Base-by-base conservation (phyloP, 2,797 vertebrate genomes). In the Rhabdomys pumilio region DNA sequence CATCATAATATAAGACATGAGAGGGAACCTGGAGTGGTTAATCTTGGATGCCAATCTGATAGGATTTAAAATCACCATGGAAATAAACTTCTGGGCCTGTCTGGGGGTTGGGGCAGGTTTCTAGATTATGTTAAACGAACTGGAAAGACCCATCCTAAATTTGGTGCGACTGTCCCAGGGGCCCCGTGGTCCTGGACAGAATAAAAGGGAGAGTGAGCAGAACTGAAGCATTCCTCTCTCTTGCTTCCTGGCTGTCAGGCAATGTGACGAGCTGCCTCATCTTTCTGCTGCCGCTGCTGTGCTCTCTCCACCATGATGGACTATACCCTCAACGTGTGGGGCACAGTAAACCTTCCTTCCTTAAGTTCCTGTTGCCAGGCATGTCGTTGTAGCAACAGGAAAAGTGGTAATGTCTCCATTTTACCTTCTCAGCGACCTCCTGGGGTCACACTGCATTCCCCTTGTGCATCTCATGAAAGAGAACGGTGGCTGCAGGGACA, bases 371-470 rank as follows among this genome's bases (percentile, higher is more conserved):
- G 24, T 41, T 55, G 34, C 38, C 47, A 17, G 34, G 47, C 47
- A 38, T 38, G n/a, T 72, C 29, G 13, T 65, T 87, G 38, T 55
- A 55, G 50, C 65, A 55, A 57, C 67, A 29, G n/a, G n/a, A 57
- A 41, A 9, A 24, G 22, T 6, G n/a, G 31, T 6, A 29, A 10
- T 11, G 24, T n/a, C 50, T 57, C 1, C 11, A 38, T 41, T 41
- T 34, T 72, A 47, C 44, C n/a, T 93, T 81, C 53, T 57, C 44
- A 38, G 50, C 34, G 19, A 26, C 80, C 63, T 93, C 96, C 77
- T 67, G 29, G 69, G 65, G 55, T 59, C 77, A 34, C 19, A 17
- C 38, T 72, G 22, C 26, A 38, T 2, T 9, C 22, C 38, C 75
- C 84, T 81, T 1, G 15, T 15, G 14, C 13, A 3, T 31, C 59